Conservation (phyloP, 2,888 invertebrate genomes). For the Epinotia ramella region DNA sequence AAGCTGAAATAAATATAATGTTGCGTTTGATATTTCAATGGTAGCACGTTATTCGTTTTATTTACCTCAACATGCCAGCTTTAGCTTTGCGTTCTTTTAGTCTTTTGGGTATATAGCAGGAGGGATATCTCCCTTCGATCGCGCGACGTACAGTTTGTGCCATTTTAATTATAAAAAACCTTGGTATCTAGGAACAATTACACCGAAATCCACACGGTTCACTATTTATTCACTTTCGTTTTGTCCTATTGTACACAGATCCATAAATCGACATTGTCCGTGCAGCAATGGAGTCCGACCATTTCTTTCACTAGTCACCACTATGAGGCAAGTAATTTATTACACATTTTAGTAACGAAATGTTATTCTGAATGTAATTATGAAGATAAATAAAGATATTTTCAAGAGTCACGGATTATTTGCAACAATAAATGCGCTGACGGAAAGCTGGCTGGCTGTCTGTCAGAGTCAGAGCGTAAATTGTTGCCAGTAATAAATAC, state of each 20-base stretch:
- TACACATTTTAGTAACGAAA: slow-evolving; percentile 37
- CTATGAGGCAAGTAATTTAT: slow-evolving; percentile 19
- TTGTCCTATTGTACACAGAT: slow-evolving; percentile 80
- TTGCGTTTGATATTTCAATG: slow-evolving; percentile 1
- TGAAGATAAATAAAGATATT: slow-evolving; percentile 21
- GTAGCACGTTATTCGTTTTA: slow-evolving; percentile 34
- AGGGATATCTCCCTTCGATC: slow-evolving; percentile 90
- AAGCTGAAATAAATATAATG: background rate
- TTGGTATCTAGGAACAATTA: slow-evolving; percentile 53
- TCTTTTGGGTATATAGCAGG: slow-evolving; percentile 90
- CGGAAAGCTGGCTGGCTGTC: slow-evolving; percentile 48
- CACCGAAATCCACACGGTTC: slow-evolving; percentile 69
- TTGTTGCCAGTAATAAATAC: slow-evolving; percentile 28
- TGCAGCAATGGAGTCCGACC: slow-evolving; percentile 57
- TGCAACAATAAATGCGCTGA: slow-evolving; percentile 49
- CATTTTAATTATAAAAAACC: slow-evolving; percentile 81
- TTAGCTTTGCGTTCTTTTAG: slow-evolving; percentile 90
- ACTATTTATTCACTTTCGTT: slow-evolving; percentile 81
- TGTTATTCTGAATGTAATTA: slow-evolving; percentile 4
- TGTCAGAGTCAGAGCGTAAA: slow-evolving; percentile 35
- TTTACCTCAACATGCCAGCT: slow-evolving; percentile 85
- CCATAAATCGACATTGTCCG: slow-evolving; percentile 78
- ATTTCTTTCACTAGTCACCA: slow-evolving; percentile 34
- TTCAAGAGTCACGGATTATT: slow-evolving; percentile 27
- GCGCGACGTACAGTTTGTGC: slow-evolving; percentile 89